phyloP scores from a whole-genome alignment of 2,888 invertebrate genomes.

The Zelleria hepariella region DNA sequence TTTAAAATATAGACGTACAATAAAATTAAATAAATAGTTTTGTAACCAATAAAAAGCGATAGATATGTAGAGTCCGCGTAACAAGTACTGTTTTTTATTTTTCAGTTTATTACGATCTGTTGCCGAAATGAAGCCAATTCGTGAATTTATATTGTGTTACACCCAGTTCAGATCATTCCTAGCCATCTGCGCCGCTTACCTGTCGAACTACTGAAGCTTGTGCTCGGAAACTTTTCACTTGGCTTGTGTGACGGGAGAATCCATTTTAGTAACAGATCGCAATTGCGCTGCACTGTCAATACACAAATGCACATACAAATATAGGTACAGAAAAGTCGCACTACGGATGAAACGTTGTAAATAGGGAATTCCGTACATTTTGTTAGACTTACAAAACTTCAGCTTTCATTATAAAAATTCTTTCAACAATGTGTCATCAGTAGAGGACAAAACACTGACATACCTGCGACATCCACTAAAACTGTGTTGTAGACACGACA shows the following conservation, averaged over 20 bases:
- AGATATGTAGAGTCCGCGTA: neutral
- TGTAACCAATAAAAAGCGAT: neutral
- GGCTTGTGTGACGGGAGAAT: conserved; percentile 38
- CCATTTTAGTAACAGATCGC: conserved; percentile 72
- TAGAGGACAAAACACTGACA: neutral
- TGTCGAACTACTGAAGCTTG: conserved; percentile 13
- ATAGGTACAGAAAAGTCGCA: neutral
- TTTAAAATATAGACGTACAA: conserved; percentile 26
- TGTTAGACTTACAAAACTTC: no score
- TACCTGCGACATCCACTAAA: conserved; percentile 3
- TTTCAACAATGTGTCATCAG: neutral
- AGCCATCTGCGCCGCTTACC: conserved; percentile 14
- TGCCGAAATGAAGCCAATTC: conserved; percentile 70
- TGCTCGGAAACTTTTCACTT: conserved; percentile 20
- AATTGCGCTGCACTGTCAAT: conserved; percentile 38
- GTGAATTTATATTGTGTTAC: conserved; percentile 36
- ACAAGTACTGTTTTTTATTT: conserved; percentile 10
- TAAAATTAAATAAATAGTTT: neutral
- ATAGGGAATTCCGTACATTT: no score
- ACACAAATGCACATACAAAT: conserved; percentile 22
- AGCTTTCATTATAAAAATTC: neutral
- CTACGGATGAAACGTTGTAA: neutral
- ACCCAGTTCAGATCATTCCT: conserved; percentile 66
- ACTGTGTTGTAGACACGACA: neutral
- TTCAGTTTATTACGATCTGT: conserved; percentile 64